phyloP scores from a whole-genome alignment of 2,113 vertebrate species.

The Rhea americana region DNA sequence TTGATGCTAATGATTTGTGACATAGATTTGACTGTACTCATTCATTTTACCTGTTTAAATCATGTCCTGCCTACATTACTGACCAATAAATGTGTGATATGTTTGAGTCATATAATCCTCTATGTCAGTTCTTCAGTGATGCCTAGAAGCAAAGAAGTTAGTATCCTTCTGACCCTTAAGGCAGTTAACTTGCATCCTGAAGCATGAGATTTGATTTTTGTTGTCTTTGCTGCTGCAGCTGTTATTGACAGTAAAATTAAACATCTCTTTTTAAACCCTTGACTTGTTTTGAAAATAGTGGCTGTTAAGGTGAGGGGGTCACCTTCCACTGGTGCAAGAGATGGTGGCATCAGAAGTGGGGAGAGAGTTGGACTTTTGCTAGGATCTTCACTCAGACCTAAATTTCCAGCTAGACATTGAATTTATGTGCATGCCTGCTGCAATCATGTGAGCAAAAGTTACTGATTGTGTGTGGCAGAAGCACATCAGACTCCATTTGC shows the following conservation, averaged over 20 bases:
- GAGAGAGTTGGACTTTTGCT: not conserved
- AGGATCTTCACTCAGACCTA: not conserved
- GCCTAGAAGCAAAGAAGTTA: not conserved
- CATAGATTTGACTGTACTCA: not conserved
- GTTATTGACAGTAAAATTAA: conserved; percentile 43
- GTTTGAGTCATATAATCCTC: conserved; percentile 21
- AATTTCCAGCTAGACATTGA: not conserved
- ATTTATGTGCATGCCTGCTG: not conserved
- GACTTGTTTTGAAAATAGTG: not conserved
- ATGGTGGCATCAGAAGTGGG: not conserved
- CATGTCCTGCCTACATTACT: not conserved
- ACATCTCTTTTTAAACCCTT: not conserved
- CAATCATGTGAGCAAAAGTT: not conserved
- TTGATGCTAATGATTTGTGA: conserved; percentile 10
- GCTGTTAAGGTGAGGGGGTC: not conserved
- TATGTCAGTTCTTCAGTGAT: not conserved
- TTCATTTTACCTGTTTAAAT: conserved; percentile 24
- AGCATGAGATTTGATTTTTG: conserved; percentile 41
- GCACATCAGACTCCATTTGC: not conserved
- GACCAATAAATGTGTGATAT: conserved; percentile 20
- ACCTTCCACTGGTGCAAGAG: not conserved
- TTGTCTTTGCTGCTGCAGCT: conserved; percentile 24
- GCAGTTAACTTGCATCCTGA: not conserved
- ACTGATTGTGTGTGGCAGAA: not conserved
- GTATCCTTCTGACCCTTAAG: conserved; percentile 2